Base-by-base conservation (phyloP, 1,140 invertebrate genomes). In the Akabosia matsudoensis region DNA sequence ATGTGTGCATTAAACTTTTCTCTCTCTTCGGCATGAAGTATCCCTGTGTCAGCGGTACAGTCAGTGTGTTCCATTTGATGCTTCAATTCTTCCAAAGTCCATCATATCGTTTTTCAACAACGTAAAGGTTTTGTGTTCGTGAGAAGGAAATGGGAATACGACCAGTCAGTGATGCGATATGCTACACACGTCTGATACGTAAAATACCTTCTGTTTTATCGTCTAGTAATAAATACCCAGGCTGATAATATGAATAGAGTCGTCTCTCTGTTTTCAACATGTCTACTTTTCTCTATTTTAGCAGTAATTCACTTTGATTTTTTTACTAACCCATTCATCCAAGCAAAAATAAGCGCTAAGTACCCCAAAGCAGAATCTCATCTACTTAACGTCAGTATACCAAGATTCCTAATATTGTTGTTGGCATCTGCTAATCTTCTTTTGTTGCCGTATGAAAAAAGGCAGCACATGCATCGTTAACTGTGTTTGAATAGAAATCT, bases 1-100 rank as follows among this genome's bases (percentile, higher is more conserved):
- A n/a, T n/a, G n/a, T n/a, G n/a, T n/a, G n/a, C n/a, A n/a, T n/a
- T n/a, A n/a, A n/a, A n/a, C n/a, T n/a, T n/a, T n/a, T n/a, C n/a
- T n/a, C n/a, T n/a, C n/a, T n/a, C n/a, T n/a, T n/a, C n/a, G n/a
- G n/a, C n/a, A n/a, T n/a, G n/a, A n/a, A n/a, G n/a, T n/a, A n/a
- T n/a, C n/a, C n/a, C n/a, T n/a, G n/a, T n/a, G n/a, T n/a, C n/a
- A n/a, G 54, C 22, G 22, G 54, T 56, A 22, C 54, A 56, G 54
- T 13, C 22, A 24, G 7, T 56, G 10, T 4, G 14, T 22, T 4
- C 22, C 14, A 22, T 22, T 24, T 4, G 24, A 56, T n/a, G 54
- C 13, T 56, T 22, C 24, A n/a, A n/a, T 56, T 56, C 54, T 56
- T 56, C 22, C 54, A 56, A 56, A 56, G 54, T 56, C 54, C 54